Evolutionary conservation across 2,797 vertebrate genomes (phyloP).

Genomic region (Bovichtus diacanthus): DNA sequence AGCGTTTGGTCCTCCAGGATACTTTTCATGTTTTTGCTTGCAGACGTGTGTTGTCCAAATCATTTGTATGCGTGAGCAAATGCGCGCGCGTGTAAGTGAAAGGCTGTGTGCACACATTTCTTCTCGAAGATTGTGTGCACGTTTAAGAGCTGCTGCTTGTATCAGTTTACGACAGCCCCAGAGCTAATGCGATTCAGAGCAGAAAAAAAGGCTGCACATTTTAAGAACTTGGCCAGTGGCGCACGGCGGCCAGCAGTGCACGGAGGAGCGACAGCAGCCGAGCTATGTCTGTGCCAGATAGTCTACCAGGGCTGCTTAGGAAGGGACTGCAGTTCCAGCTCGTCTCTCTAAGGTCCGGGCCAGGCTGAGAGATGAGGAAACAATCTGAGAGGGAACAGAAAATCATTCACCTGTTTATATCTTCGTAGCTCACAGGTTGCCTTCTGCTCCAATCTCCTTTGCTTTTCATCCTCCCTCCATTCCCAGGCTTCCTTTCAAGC

Average conservation of each 20-base stretch:
- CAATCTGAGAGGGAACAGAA: conserved; percentile 66
- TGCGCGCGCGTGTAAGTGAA: conserved; percentile 24
- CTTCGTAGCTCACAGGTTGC: conserved; percentile 64
- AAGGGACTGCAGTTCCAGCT: conserved; percentile 48
- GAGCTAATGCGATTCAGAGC: conserved; percentile 70
- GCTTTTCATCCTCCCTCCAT: conserved; percentile 44
- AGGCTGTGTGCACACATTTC: conserved; percentile 15
- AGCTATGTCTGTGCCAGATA: conserved; percentile 69
- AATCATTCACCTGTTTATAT: conserved; percentile 79
- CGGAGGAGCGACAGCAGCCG: conserved; percentile 48
- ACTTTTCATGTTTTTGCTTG: conserved; percentile 40
- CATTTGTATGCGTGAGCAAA: conserved; percentile 16
- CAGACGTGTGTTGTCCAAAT: conserved; percentile 22
- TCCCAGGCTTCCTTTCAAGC: conserved; percentile 46
- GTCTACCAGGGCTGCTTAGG: conserved; percentile 62
- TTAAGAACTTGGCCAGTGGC: conserved; percentile 73
- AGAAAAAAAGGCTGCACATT: conserved; percentile 68
- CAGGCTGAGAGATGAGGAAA: conserved; percentile 68
- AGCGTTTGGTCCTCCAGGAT: conserved; percentile 52
- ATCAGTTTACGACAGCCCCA: conserved; percentile 67
- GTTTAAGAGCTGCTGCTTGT: conserved; percentile 61
- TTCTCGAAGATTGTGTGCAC: conserved; percentile 44
- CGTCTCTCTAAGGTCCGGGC: conserved; percentile 48
- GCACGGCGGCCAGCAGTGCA: conserved; percentile 54
- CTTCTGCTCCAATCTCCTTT: conserved; percentile 58